Percentiles rank a stretch among this genome's conserved stretches.
These are phyloP conservation scores for Dryadula phaetusa DNA, from an alignment of 2,888 invertebrate genomes.

Conservation along the genomic window DNA sequence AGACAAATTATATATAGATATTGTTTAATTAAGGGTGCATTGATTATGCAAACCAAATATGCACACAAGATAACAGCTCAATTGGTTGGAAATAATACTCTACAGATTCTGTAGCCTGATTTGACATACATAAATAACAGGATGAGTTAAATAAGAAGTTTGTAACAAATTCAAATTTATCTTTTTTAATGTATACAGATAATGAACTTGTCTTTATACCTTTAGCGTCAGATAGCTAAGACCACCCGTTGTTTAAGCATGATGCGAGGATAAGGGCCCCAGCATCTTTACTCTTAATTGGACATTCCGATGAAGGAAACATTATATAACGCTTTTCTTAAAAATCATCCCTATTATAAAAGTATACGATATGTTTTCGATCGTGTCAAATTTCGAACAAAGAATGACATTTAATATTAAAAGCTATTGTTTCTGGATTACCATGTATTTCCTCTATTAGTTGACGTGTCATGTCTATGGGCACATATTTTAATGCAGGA, in stretches of 20 bases:
- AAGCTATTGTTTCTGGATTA: slow-evolving; percentile 33
- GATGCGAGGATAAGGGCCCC: slow-evolving; percentile 32
- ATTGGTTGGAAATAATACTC: too few species aligned
- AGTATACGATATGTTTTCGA: slow-evolving; percentile 1
- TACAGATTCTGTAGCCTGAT: too few species aligned
- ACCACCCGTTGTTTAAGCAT: slow-evolving; percentile 33
- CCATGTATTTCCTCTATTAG: slow-evolving; percentile 28
- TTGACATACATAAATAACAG: background rate
- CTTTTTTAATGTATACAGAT: background rate
- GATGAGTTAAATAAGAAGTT: background rate
- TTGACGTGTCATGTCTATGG: slow-evolving; percentile 15
- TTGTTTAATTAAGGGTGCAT: too few species aligned
- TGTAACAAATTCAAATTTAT: slow-evolving; percentile 5
- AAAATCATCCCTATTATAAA: background rate
- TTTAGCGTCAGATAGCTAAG: slow-evolving; percentile 13
- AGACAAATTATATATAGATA: too few species aligned
- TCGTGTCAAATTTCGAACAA: background rate
- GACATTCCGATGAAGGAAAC: slow-evolving; percentile 37
- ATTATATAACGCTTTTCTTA: background rate
- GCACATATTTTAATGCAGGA: slow-evolving; percentile 6
- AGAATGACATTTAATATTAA: slow-evolving; percentile 28
- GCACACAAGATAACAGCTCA: too few species aligned
- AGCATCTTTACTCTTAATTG: slow-evolving; percentile 43
- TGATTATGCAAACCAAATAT: too few species aligned
- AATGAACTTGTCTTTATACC: slow-evolving; percentile 9